Evolutionary conservation across 1,140 invertebrate genomes (phyloP).

Genomic region (Scylla paramamosain): DNA sequence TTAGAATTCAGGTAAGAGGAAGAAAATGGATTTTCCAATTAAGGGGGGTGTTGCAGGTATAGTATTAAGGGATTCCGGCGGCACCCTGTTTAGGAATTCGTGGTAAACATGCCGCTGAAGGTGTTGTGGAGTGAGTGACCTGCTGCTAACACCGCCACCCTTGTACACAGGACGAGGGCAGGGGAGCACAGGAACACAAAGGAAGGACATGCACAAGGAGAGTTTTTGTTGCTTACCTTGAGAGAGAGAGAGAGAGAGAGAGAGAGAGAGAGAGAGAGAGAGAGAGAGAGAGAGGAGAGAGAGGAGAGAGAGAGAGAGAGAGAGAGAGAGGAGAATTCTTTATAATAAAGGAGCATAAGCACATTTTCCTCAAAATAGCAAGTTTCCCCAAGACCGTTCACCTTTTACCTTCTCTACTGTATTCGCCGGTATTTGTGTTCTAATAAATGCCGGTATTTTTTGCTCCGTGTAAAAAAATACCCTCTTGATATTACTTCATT

Average conservation of each 20-base stretch:
- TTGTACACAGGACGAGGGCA: not conserved
- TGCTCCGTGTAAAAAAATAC: too few species aligned
- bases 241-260: not conserved
- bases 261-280: slow-evolving; percentile 17
- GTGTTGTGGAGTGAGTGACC: not conserved
- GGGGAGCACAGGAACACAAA: not conserved
- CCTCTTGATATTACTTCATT: too few species aligned
- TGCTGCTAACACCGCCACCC: not conserved
- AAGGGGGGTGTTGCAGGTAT: slow-evolving; percentile 14
- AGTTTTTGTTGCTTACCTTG: not conserved
- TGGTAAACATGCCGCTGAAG: not conserved
- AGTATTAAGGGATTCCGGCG: not conserved
- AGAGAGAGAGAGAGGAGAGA: slow-evolving; percentile 18
- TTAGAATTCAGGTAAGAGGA: slow-evolving; percentile 44
- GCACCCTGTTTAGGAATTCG: slow-evolving; percentile 12
- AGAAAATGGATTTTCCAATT: slow-evolving; percentile 45
- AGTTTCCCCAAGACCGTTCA: too few species aligned
- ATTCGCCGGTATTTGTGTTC: too few species aligned
- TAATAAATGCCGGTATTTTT: too few species aligned
- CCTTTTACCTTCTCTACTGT: too few species aligned
- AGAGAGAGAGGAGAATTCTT: not conserved
- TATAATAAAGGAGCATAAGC: too few species aligned
- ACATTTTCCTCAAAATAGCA: too few species aligned
- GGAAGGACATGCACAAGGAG: not conserved
- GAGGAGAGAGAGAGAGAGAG: slow-evolving; percentile 9